Conservation (phyloP, 2,888 invertebrate species). For the Synergus umbraculus region DNA sequence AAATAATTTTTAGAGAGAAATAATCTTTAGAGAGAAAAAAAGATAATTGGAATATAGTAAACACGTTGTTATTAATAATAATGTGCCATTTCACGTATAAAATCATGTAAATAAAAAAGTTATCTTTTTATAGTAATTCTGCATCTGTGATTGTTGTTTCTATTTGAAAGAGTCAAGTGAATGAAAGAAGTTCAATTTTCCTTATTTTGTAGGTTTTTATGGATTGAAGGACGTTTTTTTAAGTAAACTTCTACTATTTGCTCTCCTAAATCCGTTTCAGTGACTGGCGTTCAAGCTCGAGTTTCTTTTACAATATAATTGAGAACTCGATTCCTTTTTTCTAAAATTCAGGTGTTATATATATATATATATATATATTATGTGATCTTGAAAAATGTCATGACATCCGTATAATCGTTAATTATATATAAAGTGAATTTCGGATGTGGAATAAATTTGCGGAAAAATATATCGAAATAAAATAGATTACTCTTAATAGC, state of each 20-base stretch:
- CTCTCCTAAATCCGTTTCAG: neutral
- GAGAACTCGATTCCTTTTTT: neutral
- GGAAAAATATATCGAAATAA: no score
- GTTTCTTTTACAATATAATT: neutral
- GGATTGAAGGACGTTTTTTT: neutral
- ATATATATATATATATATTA: no score
- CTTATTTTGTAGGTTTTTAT: slow-evolving; percentile 7
- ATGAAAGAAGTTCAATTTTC: neutral
- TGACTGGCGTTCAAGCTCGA: neutral
- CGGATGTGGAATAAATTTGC: no score
- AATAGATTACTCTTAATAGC: neutral
- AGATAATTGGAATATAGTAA: neutral
- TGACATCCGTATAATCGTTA: no score
- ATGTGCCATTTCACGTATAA: neutral
- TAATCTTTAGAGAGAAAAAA: neutral
- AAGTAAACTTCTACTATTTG: neutral
- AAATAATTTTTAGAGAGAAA: neutral
- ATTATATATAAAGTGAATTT: no score
- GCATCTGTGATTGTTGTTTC: neutral
- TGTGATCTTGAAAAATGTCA: no score
- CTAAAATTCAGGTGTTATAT: neutral
- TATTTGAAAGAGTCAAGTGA: neutral
- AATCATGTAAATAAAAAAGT: neutral
- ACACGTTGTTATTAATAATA: neutral
- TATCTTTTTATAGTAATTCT: no score